Percentiles rank a stretch among this genome's conserved stretches.
phyloP scores from a whole-genome alignment of 2,797 vertebrate species.

The Falco berigora region DNA sequence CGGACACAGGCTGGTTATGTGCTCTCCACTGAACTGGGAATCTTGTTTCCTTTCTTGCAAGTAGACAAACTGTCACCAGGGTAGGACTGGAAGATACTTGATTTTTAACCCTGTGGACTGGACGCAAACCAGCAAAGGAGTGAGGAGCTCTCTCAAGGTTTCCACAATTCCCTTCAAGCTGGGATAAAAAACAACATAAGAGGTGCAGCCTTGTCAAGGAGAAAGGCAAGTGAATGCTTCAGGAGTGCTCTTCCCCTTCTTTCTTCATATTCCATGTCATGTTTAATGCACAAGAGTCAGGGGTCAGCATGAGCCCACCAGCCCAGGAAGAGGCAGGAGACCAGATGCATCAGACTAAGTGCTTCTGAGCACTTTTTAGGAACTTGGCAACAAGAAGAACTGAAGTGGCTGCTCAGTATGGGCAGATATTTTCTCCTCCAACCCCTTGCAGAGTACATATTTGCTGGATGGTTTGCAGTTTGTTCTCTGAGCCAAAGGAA shows the following conservation, averaged over 20 bases:
- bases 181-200: neutral
- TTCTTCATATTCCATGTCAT: neutral
- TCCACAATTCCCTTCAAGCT: neutral
- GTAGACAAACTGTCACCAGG: neutral
- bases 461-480: conserved; percentile 35
- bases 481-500: conserved; percentile 48
- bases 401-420: neutral
- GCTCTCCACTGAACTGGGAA: neutral
- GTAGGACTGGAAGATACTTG: neutral
- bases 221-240: neutral
- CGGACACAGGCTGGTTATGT: neutral
- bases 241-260: neutral
- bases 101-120: neutral
- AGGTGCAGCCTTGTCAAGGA: neutral
- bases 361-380: conserved; percentile 15
- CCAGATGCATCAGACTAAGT: neutral
- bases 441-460: conserved; percentile 31
- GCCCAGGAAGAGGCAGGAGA: neutral
- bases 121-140: neutral
- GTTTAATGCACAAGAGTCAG: neutral
- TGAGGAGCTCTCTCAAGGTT: neutral
- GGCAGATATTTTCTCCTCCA: conserved; percentile 40
- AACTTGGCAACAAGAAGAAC: neutral
- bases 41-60: neutral
- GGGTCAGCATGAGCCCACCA: neutral